These are phyloP conservation scores for Pomatorhinus ruficollis DNA, from an alignment of 2,113 vertebrate species.

Conservation along the genomic window DNA sequence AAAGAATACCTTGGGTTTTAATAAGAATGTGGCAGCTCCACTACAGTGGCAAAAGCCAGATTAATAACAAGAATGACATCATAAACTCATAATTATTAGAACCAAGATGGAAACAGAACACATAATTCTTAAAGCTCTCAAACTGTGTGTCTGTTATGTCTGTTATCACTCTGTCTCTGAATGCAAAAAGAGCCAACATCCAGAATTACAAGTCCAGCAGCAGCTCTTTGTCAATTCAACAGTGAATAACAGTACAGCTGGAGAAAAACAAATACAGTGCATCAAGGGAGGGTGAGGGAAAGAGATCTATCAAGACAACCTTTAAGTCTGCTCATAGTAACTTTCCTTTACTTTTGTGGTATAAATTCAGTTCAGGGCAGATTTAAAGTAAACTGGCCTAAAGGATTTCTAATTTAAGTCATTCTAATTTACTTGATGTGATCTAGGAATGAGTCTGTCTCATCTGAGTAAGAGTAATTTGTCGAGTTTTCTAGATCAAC, in stretches of 20 bases:
- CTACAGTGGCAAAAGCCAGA: background rate
- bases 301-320: background rate
- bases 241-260: background rate
- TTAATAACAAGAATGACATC: background rate
- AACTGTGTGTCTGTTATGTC: background rate
- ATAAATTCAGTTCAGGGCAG: background rate
- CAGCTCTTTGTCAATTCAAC: background rate
- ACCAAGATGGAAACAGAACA: background rate
- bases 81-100: background rate
- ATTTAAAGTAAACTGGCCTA: background rate
- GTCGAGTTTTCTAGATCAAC: background rate
- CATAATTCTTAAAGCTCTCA: background rate
- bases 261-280: background rate
- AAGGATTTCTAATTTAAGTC: background rate
- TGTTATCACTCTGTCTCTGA: background rate
- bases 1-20: background rate
- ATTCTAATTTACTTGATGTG: background rate
- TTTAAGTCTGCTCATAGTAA: background rate
- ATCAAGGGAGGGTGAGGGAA: background rate
- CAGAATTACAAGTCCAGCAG: background rate
- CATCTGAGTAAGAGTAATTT: background rate
- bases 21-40: background rate
- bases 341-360: background rate
- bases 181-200: background rate
- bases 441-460: background rate